Evolutionary conservation across 2,797 vertebrate genomes (phyloP).

Genomic region (Bradypodion ventrale): DNA sequence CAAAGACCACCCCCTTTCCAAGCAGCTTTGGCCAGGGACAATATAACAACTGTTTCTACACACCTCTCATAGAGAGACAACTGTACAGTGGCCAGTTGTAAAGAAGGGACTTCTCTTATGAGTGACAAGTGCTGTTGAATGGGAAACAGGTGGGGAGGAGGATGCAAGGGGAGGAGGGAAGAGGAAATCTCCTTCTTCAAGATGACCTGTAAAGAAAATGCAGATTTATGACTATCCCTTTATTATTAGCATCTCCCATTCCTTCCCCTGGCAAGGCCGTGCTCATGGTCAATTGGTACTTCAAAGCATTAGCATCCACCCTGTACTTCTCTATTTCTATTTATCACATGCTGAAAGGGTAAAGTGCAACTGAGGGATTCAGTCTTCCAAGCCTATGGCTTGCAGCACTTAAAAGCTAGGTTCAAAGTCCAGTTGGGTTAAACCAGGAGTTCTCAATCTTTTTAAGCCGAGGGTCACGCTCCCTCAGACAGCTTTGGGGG

Average conservation of each 20-base stretch:
- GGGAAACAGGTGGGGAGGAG: constrained; percentile 7
- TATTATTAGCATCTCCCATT: not conserved
- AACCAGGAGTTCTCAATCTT: too few species aligned
- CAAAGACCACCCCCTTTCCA: not conserved
- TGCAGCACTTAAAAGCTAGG: too few species aligned
- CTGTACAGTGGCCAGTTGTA: constrained; percentile 18
- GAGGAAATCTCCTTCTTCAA: not conserved
- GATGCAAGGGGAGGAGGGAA: not conserved
- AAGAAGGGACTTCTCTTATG: not conserved
- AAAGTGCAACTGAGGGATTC: too few species aligned
- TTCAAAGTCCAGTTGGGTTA: too few species aligned
- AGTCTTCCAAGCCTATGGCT: too few species aligned
- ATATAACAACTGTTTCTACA: constrained; percentile 29
- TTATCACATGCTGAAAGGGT: too few species aligned
- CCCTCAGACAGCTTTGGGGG: too few species aligned
- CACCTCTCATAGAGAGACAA: constrained; percentile 19
- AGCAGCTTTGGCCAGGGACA: not conserved
- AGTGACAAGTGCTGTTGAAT: constrained; percentile 21
- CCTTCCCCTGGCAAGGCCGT: not conserved
- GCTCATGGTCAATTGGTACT: too few species aligned
- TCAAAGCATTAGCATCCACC: too few species aligned
- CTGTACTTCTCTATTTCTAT: too few species aligned
- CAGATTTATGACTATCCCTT: not conserved
- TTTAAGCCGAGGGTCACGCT: too few species aligned
- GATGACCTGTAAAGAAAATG: not conserved